Percentiles rank a stretch among this genome's conserved stretches.
These are phyloP conservation scores for Hydractinia symbiolongicarpus DNA, from an alignment of 30 jellyfish, hydroid and myxozoan genomes.

Conservation along the genomic window DNA sequence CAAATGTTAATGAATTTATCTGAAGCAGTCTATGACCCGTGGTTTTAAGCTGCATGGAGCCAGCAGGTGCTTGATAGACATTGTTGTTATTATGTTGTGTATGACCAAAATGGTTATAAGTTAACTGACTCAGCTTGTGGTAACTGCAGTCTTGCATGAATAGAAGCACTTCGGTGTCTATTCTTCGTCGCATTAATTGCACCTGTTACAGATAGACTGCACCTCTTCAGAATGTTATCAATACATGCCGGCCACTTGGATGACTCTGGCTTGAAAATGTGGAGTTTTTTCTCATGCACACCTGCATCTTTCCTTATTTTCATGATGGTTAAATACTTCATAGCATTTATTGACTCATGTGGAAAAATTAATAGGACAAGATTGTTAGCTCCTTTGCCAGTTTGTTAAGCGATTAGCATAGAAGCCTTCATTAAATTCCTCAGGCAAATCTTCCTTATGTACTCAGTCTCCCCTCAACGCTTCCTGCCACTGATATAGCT, in stretches of 20 bases:
- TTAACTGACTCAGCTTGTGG: not conserved
- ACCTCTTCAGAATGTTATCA: not conserved
- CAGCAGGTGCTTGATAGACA: slow-evolving; percentile 26
- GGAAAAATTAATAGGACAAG: slow-evolving; percentile 34
- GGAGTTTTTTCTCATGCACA: not conserved
- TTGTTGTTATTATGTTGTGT: not conserved
- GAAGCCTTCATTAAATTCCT: slow-evolving; percentile 9
- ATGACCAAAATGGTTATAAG: slow-evolving; percentile 21
- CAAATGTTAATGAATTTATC: too few relatives aligned
- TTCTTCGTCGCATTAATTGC: slow-evolving; percentile 20
- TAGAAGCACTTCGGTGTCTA: slow-evolving; percentile 26
- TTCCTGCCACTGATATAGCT: slow-evolving; percentile 29
- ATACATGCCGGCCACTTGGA: slow-evolving; percentile 15
- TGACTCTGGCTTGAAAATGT: not conserved
- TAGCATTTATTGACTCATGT: slow-evolving; percentile 26
- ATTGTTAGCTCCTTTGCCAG: slow-evolving; percentile 37
- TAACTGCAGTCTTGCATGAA: not conserved
- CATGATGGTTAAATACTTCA: not conserved
- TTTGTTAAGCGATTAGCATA: slow-evolving; percentile 27
- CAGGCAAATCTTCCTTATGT: slow-evolving; percentile 19
- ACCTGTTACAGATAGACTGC: slow-evolving; percentile 12
- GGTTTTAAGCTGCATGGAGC: slow-evolving; percentile 4
- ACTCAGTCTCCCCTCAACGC: slow-evolving; percentile 34
- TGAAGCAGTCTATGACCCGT: slow-evolving; percentile 19
- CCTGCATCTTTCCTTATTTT: slow-evolving; percentile 12